Base-by-base conservation (phyloP, 2,888 invertebrate genomes). In the Drosophila pseudotakahashii region DNA sequence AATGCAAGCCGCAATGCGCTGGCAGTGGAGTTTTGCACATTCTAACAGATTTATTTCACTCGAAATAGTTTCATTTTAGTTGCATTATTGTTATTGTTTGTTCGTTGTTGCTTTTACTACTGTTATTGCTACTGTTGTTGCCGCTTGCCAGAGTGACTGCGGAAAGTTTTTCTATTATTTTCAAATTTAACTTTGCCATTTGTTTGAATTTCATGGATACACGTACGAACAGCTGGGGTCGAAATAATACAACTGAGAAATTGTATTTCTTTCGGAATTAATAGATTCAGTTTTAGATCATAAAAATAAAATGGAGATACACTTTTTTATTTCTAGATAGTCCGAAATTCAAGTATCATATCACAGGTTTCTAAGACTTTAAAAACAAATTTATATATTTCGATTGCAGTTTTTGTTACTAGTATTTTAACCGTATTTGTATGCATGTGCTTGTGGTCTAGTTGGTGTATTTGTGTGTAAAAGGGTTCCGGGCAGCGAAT, bases 111-210 rank as follows among this genome's bases (percentile, higher is more conserved):
- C 63, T 73, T 55, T 73, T 76, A 48, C 16, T 19, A 68, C 37
- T 50, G 59, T 72, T 69, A 39, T 54, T 69, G 36, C 54, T 80
- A 37, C 44, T 62, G 52, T 66, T 73, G 19, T 52, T 77, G 70
- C 63, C 52, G 76, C 73, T 82, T 81, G 75, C 57, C 74, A 72
- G 67, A 76, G 80, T 78, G 72, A 78, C 74, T 77, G 86, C 77
- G 69, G 76, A 87, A 86, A 88, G 86, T 88, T 88, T 88, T 88
- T 89, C 87, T 88, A 89, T 88, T 88, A 89, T 88, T 89, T 88
- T 89, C 88, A 85, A 88, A 88, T 88, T 88, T 88, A 88, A 88
- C 87, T 88, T 88, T 89, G 81, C 78, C 88, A 82, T 83, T 78
- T 83, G 79, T 80, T 79, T 88, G 79, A 73, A 83, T 83, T 81